A percentile compares a stretch with the other conserved stretches of the same genome.
Conservation (phyloP, 2,113 vertebrate genomes). For the Psephotus haematonotus region DNA sequence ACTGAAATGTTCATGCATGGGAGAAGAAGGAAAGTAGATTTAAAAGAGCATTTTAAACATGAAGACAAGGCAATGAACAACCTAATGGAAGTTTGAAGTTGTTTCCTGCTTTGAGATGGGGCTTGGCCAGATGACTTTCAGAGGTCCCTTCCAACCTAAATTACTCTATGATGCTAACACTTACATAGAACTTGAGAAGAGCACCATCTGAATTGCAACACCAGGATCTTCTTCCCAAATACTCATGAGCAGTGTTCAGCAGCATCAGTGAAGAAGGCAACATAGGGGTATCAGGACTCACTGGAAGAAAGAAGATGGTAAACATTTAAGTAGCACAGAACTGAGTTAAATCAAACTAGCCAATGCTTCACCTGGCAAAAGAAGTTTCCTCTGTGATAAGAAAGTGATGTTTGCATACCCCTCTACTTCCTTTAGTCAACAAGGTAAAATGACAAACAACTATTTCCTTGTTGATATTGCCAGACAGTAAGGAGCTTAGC, state of each 20-base stretch:
- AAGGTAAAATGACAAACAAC: background rate
- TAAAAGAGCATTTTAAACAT: background rate
- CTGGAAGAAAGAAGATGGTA: constrained; percentile 44
- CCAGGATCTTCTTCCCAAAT: constrained; percentile 91
- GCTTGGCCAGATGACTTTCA: background rate
- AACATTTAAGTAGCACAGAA: background rate
- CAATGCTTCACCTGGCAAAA: background rate
- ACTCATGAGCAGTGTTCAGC: constrained; percentile 95
- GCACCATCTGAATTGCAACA: constrained; percentile 94
- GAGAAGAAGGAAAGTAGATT: background rate
- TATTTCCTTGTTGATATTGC: background rate
- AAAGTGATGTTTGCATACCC: background rate
- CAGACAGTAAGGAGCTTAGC: background rate
- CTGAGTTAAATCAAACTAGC: background rate
- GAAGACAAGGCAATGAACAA: background rate
- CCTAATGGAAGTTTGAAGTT: background rate
- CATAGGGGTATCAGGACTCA: constrained; percentile 80
- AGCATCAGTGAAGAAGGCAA: constrained; percentile 95
- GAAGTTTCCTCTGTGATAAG: background rate
- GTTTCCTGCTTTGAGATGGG: background rate
- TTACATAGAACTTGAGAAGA: constrained; percentile 94
- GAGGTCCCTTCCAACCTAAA: background rate
- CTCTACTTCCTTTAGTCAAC: background rate
- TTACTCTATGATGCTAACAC: background rate
- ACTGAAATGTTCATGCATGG: background rate